Evolutionary conservation across 2,113 vertebrate species (phyloP).

Genomic region (Sminthopsis crassicaudata): DNA sequence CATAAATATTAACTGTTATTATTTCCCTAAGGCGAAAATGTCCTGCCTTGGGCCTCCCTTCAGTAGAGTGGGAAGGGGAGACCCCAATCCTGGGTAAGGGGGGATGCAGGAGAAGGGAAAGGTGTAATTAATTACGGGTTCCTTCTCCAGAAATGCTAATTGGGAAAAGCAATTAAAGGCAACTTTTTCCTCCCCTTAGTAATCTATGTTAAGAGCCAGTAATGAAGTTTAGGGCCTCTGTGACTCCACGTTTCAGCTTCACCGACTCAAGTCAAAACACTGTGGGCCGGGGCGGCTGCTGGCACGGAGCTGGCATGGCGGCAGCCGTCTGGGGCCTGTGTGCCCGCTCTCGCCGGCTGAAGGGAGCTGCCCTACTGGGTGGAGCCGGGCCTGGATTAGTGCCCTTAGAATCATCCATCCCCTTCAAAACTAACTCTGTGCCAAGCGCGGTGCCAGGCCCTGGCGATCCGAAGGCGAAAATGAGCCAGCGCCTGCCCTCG

Average conservation of each 20-base stretch:
- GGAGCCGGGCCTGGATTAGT: background rate
- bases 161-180: slow-evolving; percentile 88
- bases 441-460: no score
- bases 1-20: background rate
- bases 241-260: slow-evolving; percentile 87
- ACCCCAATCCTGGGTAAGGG: slow-evolving; percentile 37
- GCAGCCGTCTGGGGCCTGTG: background rate
- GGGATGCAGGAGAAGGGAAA: slow-evolving; percentile 49
- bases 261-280: slow-evolving; percentile 86
- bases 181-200: slow-evolving; percentile 85
- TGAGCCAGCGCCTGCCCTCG: background rate
- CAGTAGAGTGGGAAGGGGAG: background rate
- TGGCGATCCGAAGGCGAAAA: background rate
- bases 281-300: slow-evolving; percentile 77
- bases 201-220: slow-evolving; percentile 87
- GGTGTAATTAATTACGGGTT: slow-evolving; percentile 83
- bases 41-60: background rate
- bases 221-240: slow-evolving; percentile 88
- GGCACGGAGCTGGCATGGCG: slow-evolving; percentile 66
- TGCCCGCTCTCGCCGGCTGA: background rate
- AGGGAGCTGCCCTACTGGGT: background rate
- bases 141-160: slow-evolving; percentile 87
- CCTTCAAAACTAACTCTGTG: background rate
- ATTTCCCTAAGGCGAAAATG: background rate
- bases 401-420: background rate